phyloP scores from a whole-genome alignment of 92 coral and sea anemone species.

The Palythoa grandis region DNA sequence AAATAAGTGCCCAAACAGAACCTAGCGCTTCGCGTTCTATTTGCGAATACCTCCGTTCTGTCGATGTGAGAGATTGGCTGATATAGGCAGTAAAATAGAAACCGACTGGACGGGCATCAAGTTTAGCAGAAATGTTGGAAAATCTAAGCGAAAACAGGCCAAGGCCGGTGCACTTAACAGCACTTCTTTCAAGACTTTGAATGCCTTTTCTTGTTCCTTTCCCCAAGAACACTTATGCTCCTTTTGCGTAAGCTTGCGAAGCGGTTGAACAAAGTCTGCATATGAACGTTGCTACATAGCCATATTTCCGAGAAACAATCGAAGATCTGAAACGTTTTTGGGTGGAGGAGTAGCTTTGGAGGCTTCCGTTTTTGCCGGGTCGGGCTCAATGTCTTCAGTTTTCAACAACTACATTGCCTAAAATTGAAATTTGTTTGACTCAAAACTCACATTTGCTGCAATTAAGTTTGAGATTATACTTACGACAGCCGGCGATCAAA shows the following conservation, averaged over 20 bases:
- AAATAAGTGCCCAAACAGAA: conserved; percentile 59
- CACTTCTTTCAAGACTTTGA: conserved; percentile 31
- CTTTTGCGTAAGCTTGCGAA: conserved; percentile 44
- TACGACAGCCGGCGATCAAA: conserved; percentile 30
- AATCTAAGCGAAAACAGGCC: conserved; percentile 45
- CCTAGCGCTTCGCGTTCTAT: conserved; percentile 58
- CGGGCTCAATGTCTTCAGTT: conserved; percentile 49
- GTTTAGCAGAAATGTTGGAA: conserved; percentile 32
- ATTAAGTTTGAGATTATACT: conserved; percentile 32
- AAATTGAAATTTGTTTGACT: conserved; percentile 31
- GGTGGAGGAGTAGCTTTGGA: conserved; percentile 36
- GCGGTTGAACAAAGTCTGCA: conserved; percentile 50
- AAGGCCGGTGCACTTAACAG: conserved; percentile 48
- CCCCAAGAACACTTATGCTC: conserved; percentile 47
- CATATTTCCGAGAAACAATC: conserved; percentile 61
- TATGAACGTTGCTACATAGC: conserved; percentile 50
- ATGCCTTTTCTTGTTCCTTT: conserved; percentile 44
- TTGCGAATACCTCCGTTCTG: conserved; percentile 45
- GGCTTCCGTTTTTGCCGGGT: conserved; percentile 41
- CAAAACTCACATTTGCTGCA: conserved; percentile 44
- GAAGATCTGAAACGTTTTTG: conserved; percentile 33
- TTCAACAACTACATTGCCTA: conserved; percentile 59
- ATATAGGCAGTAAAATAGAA: conserved; percentile 24
- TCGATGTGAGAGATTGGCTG: conserved; percentile 30
- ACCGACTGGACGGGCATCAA: not conserved